Conservation (phyloP, 2,113 vertebrate genomes). For the Phylloscopus trochiloides region DNA sequence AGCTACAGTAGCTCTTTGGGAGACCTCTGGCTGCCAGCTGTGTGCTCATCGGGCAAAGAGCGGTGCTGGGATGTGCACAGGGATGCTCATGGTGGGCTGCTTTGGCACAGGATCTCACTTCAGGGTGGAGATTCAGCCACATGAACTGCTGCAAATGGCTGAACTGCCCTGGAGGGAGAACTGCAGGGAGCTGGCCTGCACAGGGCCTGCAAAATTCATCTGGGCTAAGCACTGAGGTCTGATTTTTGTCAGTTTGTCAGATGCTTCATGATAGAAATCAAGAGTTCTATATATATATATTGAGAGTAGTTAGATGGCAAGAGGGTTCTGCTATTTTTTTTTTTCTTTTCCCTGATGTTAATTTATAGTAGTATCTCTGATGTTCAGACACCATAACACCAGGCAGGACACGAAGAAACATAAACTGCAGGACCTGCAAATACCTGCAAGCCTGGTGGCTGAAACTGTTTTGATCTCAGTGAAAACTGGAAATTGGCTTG, state of each 20-base stretch:
- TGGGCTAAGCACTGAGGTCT: background rate
- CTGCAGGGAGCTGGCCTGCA: background rate
- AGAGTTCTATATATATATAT: too few species aligned
- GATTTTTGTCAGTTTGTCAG: background rate
- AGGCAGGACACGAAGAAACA: background rate
- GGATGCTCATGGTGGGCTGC: background rate
- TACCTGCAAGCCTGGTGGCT: background rate
- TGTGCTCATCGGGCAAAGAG: background rate
- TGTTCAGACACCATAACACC: background rate
- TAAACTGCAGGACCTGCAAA: background rate
- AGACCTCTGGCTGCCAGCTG: background rate
- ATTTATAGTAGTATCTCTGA: background rate
- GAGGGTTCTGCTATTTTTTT: background rate
- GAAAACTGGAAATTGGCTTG: background rate
- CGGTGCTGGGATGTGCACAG: accelerated
- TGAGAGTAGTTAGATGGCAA: background rate
- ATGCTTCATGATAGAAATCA: background rate
- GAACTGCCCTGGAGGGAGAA: too few species aligned
- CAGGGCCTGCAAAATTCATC: background rate
- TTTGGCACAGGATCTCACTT: background rate
- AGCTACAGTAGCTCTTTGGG: background rate
- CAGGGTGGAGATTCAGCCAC: background rate
- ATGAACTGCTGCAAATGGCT: background rate
- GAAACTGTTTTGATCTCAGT: background rate
- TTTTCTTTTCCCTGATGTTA: background rate